Base-by-base conservation (phyloP, 1,140 invertebrate species). In the Drosophila willistoni region DNA sequence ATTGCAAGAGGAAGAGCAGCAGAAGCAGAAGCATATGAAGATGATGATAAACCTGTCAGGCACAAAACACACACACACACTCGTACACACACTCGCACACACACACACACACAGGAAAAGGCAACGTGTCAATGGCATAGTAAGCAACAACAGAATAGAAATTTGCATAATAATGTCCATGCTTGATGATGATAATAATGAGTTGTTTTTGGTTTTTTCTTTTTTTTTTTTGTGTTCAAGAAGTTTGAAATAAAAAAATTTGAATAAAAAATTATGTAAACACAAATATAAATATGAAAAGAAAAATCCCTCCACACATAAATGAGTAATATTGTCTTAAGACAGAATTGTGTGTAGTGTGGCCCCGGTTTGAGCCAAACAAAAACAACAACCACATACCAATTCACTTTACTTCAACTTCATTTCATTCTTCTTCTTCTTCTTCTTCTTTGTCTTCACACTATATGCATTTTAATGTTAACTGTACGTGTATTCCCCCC, bases 31-130 rank as follows among this genome's bases (percentile, higher is more conserved):
- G 29, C 29, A 29, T 29, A 29, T 29, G 25, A 29, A 56, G 64
- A 77, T 72, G 77, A 81, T 81, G 74, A 86, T 85, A 86, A 86
- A 86, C 82, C 82, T 79, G 81, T 85, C 81, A 77, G 39, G 44
- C 71, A 47, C 57, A 60, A 5, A 66, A 61, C 19, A 22, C 1
- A 22, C 19, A 55, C 60, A 75, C 61, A 66, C 44, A 63, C 39
- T 54, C 70, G 9, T 67, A 63, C 57, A 75, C 68, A 80, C 70
- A 44, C 57, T 17, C 7, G 66, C 54, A 44, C 60, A 79, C 62
- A 71, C 57, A 74, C 34, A 60, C 63, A 7, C 64, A 59, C 54
- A 75, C 60, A 77, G 19, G 44, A 19, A 51, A 51, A 22, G 19
- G 14, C 44, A 51, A 51, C 44, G 81, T 85, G 81, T 85, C 82